These are phyloP conservation scores for Carollia perspicillata DNA, from an alignment of 2,113 vertebrate species.

Conservation along the genomic window DNA sequence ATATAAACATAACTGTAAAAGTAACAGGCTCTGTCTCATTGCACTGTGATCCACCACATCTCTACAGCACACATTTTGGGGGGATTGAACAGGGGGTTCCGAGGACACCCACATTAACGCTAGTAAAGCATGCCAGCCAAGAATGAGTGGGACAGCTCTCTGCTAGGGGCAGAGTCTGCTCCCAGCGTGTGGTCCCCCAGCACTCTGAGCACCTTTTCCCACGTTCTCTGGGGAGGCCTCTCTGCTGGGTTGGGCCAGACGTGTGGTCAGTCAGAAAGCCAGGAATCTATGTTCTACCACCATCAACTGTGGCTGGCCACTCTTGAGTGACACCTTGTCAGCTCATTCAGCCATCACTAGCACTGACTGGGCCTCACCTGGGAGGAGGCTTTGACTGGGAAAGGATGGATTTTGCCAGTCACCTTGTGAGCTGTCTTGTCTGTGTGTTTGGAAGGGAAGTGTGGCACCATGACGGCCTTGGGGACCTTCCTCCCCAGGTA, in stretches of 20 bases:
- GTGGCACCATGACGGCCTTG: neutral
- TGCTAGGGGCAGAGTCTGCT: neutral
- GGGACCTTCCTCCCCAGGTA: neutral
- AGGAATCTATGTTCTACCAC: neutral
- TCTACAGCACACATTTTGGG: neutral
- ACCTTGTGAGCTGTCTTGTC: neutral
- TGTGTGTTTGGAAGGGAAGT: neutral
- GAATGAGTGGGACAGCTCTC: neutral
- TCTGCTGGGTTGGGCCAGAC: neutral
- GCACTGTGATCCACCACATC: neutral
- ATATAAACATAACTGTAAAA: slow-evolving; percentile 18
- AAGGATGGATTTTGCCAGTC: neutral
- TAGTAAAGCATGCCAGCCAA: neutral
- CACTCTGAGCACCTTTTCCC: neutral
- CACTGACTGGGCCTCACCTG: neutral
- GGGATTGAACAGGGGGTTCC: neutral
- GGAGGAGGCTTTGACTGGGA: neutral
- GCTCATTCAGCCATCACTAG: neutral
- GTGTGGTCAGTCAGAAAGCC: neutral
- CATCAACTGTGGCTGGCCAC: neutral
- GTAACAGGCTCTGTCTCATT: neutral
- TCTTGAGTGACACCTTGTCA: neutral
- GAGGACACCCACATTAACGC: neutral
- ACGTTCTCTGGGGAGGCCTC: neutral
- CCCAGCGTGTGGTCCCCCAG: neutral